A percentile compares a stretch with the other conserved stretches of the same genome.
Evolutionary conservation across 2,888 invertebrate species (phyloP).

Genomic region (Cecidostiba fungosa): DNA sequence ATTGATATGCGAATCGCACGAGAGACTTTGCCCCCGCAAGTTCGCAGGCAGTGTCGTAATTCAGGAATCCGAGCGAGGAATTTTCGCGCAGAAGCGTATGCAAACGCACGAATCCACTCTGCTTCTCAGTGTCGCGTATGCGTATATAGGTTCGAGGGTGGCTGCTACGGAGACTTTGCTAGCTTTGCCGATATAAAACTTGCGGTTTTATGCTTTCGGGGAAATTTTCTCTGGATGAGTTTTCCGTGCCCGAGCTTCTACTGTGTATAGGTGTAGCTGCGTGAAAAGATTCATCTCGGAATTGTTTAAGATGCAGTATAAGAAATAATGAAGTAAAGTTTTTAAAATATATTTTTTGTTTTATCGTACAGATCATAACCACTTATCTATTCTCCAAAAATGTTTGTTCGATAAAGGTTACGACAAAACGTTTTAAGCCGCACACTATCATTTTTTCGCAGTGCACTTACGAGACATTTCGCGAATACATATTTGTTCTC

Average conservation of each 20-base stretch:
- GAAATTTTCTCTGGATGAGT: conserved; percentile 43
- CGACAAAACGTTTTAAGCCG: not conserved
- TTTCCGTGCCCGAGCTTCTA: not conserved
- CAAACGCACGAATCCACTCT: conserved; percentile 61
- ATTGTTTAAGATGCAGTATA: conserved; percentile 3
- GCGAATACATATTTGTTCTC: conserved; percentile 39
- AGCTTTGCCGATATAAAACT: conserved; percentile 49
- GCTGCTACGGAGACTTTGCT: not conserved
- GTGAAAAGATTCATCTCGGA: not conserved
- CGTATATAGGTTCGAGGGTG: not conserved
- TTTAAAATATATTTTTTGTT: conserved; percentile 3
- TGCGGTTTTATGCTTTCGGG: conserved; percentile 54
- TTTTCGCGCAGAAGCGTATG: conserved; percentile 41
- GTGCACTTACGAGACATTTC: not conserved
- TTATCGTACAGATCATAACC: too few relatives aligned
- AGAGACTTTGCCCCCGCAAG: conserved; percentile 17
- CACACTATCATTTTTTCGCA: not conserved
- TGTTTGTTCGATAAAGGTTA: not conserved
- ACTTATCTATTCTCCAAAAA: too few relatives aligned
- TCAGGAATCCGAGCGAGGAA: conserved; percentile 54
- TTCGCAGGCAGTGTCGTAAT: conserved; percentile 49
- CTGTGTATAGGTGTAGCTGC: not conserved
- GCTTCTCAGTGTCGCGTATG: not conserved
- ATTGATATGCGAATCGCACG: conserved; percentile 66
- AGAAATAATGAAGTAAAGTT: conserved; percentile 18